Evolutionary conservation across 1,140 invertebrate genomes (phyloP).

Genomic region (Plectrocnemia conspersa): DNA sequence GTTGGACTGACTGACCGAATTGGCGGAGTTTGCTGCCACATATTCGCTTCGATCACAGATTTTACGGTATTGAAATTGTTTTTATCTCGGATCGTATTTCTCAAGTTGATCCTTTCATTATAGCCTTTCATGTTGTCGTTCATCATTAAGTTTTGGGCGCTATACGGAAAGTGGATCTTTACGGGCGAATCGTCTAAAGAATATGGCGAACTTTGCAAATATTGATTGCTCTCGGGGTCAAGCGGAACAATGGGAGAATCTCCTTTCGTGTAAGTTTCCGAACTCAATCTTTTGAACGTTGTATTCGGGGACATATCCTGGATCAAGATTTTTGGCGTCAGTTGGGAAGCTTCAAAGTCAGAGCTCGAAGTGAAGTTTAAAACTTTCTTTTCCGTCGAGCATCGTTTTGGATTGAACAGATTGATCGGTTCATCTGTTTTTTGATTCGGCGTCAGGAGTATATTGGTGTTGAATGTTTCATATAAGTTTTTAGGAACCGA

Average conservation of each 20-base stretch:
- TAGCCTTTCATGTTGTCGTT: slow-evolving; percentile 23
- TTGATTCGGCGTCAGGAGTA: slow-evolving; percentile 41
- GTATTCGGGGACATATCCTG: slow-evolving; percentile 25
- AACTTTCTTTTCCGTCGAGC: slow-evolving; percentile 48
- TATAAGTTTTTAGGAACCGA: not conserved
- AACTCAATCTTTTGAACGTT: slow-evolving; percentile 37
- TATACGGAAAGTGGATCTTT: not conserved
- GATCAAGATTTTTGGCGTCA: slow-evolving; percentile 37
- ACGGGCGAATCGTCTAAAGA: slow-evolving; percentile 22
- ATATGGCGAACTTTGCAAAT: slow-evolving; percentile 32
- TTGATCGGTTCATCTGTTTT: slow-evolving; percentile 44
- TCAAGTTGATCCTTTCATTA: slow-evolving; percentile 24
- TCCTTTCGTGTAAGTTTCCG: slow-evolving; percentile 48
- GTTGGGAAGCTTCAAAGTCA: slow-evolving; percentile 30
- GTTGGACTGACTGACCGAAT: slow-evolving; percentile 42
- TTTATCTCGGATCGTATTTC: slow-evolving; percentile 28
- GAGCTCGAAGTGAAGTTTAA: slow-evolving; percentile 35
- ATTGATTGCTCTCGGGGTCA: slow-evolving; percentile 23
- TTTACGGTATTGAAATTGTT: slow-evolving; percentile 23
- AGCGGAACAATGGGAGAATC: slow-evolving; percentile 44
- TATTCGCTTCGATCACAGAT: slow-evolving; percentile 37
- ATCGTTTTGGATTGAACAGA: slow-evolving; percentile 46
- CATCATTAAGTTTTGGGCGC: not conserved
- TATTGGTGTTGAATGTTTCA: too few relatives aligned
- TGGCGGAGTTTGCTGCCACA: slow-evolving; percentile 44